These are phyloP conservation scores for Linnaemya vulpina DNA, from an alignment of 2,888 invertebrate species.

Conservation along the genomic window DNA sequence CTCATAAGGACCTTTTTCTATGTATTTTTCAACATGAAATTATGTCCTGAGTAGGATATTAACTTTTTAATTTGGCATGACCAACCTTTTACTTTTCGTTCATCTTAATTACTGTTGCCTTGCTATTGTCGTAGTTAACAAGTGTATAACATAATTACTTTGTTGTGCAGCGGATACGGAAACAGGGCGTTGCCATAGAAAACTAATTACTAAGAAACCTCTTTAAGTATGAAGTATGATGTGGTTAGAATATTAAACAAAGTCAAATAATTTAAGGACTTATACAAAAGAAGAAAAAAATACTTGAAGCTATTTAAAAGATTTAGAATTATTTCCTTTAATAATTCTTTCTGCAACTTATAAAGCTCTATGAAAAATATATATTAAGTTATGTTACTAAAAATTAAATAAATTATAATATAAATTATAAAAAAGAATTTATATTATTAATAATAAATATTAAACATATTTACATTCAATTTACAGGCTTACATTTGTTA, in stretches of 20 bases:
- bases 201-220: slow-evolving; percentile 4
- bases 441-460: too few species aligned
- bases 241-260: background rate
- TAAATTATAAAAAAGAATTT: too few species aligned
- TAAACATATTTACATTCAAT: too few species aligned
- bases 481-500: too few species aligned
- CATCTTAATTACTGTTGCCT: slow-evolving; percentile 53
- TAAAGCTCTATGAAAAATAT: too few species aligned
- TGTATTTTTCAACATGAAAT: background rate
- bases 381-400: too few species aligned
- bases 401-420: too few species aligned
- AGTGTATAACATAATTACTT: slow-evolving; percentile 46
- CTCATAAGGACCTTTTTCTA: background rate
- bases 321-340: too few species aligned
- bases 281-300: background rate
- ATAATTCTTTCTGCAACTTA: too few species aligned
- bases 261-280: background rate
- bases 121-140: slow-evolving; percentile 30
- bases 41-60: slow-evolving; percentile 15
- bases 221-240: slow-evolving; percentile 12
- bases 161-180: background rate
- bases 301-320: too few species aligned
- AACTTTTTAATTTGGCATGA: slow-evolving; percentile 20
- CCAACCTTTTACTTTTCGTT: slow-evolving; percentile 9
- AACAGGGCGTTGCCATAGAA: slow-evolving; percentile 27